A percentile compares a stretch with the other conserved stretches of the same genome.
These are phyloP conservation scores for Echiichthys vipera DNA, from an alignment of 2,797 vertebrate genomes.

Conservation along the genomic window DNA sequence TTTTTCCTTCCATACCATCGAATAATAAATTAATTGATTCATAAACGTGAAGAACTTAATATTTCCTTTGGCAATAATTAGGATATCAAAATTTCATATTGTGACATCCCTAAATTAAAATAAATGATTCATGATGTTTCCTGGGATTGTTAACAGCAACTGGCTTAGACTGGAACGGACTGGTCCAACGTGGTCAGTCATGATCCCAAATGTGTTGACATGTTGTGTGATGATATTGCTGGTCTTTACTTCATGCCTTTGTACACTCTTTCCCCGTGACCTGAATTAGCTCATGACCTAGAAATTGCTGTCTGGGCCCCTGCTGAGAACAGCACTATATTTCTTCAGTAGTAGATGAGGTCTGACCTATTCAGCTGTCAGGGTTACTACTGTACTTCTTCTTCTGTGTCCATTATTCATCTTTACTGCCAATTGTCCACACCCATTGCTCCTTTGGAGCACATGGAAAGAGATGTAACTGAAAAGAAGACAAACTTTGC, in stretches of 20 bases:
- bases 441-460: conserved; percentile 14
- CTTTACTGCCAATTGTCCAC: conserved; percentile 2
- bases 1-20: too few species aligned
- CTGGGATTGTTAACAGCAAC: neutral
- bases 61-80: too few species aligned
- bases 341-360: conserved; percentile 19
- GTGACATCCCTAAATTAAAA: too few species aligned
- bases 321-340: neutral
- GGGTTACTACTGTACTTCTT: neutral
- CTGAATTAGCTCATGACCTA: conserved; percentile 30
- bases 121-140: neutral
- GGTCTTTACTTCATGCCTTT: neutral
- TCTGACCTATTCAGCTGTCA: neutral
- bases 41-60: too few species aligned
- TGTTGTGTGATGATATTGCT: neutral
- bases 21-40: too few species aligned
- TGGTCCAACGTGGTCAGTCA: neutral
- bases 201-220: neutral
- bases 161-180: neutral
- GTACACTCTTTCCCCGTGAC: neutral
- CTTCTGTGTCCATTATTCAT: neutral
- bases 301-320: conserved; percentile 6
- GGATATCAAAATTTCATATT: too few species aligned
- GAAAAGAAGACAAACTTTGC: conserved; percentile 48
- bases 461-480: conserved; percentile 5